These are phyloP conservation scores for Festucalex cinctus DNA, from an alignment of 2,113 vertebrate species.

Conservation along the genomic window DNA sequence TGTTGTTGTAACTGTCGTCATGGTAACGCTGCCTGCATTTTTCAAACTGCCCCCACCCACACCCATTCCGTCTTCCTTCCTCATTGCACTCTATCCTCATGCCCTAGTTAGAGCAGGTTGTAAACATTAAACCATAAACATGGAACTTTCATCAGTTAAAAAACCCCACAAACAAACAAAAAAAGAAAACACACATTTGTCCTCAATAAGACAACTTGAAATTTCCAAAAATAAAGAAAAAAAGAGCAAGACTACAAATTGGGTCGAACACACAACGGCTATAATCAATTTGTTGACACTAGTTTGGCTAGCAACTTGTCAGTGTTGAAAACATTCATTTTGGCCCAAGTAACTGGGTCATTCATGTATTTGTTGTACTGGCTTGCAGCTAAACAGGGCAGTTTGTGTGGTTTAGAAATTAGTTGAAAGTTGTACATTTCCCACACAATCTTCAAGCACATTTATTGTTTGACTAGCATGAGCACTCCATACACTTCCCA, in stretches of 20 bases:
- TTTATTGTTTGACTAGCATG: neutral
- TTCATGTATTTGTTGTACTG: neutral
- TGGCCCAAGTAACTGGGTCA: neutral
- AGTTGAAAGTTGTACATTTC: neutral
- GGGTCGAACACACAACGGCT: neutral
- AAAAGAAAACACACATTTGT: neutral
- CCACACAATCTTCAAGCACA: neutral
- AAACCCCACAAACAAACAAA: no score
- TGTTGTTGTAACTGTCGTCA: constrained; percentile 48
- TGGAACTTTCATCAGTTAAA: neutral
- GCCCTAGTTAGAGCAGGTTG: neutral
- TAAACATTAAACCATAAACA: neutral
- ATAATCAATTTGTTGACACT: neutral
- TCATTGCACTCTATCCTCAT: constrained; percentile 6
- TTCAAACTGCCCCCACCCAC: constrained; percentile 25
- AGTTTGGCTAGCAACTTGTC: neutral
- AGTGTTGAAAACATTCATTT: neutral
- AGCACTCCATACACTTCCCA: neutral
- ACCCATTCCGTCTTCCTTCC: constrained; percentile 3
- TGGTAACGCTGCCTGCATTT: constrained; percentile 31
- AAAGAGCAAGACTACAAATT: neutral
- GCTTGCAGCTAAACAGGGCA: neutral
- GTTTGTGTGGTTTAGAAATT: neutral
- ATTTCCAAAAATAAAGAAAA: neutral
- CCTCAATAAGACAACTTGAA: neutral